A percentile compares a stretch with the other conserved stretches of the same genome.
Conservation (phyloP, 2,113 vertebrate species). For the Dromaius novaehollandiae region DNA sequence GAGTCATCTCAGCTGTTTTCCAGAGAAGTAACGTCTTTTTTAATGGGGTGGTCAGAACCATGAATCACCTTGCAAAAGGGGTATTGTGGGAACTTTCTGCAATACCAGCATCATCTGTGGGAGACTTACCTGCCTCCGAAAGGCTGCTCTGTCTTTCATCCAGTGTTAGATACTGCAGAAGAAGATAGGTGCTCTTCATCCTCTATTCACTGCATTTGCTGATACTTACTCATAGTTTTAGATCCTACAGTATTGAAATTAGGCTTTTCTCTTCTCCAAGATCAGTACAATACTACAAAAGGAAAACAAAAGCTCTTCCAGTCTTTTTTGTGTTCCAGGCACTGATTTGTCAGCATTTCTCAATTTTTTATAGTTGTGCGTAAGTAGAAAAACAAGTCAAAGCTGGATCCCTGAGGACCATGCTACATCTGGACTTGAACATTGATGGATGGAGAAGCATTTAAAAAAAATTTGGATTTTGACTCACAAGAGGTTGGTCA, state of each 20-base stretch:
- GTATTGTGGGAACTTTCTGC: neutral
- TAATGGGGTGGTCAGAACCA: neutral
- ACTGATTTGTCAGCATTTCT: neutral
- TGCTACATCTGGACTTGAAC: neutral
- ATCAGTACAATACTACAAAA: neutral
- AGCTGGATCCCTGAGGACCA: neutral
- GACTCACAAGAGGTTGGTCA: neutral
- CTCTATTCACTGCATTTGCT: neutral
- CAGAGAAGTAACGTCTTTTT: neutral
- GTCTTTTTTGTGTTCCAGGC: neutral
- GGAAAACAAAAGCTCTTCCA: neutral
- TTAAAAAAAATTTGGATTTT: neutral
- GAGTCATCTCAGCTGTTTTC: neutral
- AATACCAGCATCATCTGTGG: neutral
- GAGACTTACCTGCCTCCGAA: neutral
- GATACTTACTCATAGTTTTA: neutral
- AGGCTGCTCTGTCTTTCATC: neutral
- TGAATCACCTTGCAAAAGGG: neutral
- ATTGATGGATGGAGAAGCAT: slow-evolving; percentile 14
- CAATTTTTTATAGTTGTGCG: neutral
- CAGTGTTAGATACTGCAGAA: neutral
- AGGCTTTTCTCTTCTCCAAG: neutral
- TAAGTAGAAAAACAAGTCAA: neutral
- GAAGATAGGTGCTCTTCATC: neutral
- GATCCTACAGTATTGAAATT: neutral